Conservation (phyloP, 1,140 invertebrate genomes). For the Neodiprion fabricii region DNA sequence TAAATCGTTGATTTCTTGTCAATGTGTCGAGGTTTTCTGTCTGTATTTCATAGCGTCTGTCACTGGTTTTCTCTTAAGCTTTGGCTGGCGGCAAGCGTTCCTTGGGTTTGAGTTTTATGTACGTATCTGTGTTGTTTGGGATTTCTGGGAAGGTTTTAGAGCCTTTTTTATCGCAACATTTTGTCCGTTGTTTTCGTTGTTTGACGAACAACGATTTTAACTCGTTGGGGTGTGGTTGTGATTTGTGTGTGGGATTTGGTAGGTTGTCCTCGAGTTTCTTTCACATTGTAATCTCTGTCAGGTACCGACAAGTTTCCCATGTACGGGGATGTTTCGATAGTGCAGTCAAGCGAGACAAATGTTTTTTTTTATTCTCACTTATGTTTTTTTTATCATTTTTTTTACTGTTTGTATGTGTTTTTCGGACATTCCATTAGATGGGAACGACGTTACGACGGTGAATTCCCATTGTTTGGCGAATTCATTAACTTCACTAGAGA, state of each 20-base stretch:
- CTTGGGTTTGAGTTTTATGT: slow-evolving; percentile 11
- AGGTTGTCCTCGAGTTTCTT: slow-evolving; percentile 26
- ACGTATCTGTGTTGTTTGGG: slow-evolving; percentile 3
- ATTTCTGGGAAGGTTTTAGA: slow-evolving; percentile 19
- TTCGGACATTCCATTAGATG: slow-evolving; percentile 57
- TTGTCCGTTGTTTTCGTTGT: slow-evolving; percentile 22
- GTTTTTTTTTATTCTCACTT: slow-evolving; percentile 28
- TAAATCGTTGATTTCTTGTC: slow-evolving; percentile 24
- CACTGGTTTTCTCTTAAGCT: slow-evolving; percentile 6
- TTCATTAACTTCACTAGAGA: slow-evolving; percentile 46
- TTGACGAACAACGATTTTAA: neutral
- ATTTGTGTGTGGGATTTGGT: slow-evolving; percentile 14
- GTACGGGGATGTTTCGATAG: slow-evolving; percentile 21
- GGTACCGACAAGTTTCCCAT: slow-evolving; percentile 13
- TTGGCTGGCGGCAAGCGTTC: slow-evolving; percentile 14
- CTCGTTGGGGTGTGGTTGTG: neutral
- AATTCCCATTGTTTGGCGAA: slow-evolving; percentile 55
- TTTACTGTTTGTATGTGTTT: slow-evolving; percentile 39
- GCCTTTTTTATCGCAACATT: slow-evolving; percentile 23
- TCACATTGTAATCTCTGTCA: slow-evolving; percentile 24
- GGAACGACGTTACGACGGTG: slow-evolving; percentile 43
- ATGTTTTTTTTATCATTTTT: slow-evolving; percentile 40
- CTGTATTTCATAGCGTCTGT: slow-evolving; percentile 20
- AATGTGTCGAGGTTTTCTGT: slow-evolving; percentile 20
- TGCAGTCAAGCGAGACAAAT: slow-evolving; percentile 24